Percentiles rank a stretch among this genome's conserved stretches.
phyloP scores from a whole-genome alignment of 1,140 invertebrate species.

The Micrasema minimum region DNA sequence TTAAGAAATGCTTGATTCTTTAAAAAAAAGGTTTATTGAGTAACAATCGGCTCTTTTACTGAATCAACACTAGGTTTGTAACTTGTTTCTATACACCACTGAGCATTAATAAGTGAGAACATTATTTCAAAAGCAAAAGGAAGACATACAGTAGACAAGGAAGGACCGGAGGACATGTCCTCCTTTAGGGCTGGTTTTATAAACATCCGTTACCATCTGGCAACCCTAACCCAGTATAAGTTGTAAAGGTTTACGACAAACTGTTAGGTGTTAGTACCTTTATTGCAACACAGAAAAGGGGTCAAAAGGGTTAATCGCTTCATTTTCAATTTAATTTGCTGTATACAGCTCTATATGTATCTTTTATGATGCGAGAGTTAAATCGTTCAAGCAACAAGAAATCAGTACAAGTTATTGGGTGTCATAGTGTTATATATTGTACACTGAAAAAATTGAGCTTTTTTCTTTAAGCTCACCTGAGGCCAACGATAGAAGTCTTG shows the following conservation, averaged over 20 bases:
- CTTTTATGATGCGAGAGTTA: not conserved
- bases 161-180: too few species aligned
- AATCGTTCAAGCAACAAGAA: not conserved
- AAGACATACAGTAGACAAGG: too few species aligned
- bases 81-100: too few species aligned
- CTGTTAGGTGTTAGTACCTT: not conserved
- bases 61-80: too few species aligned
- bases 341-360: not conserved
- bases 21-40: too few species aligned
- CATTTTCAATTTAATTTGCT: conserved; percentile 13
- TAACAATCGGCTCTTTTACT: too few species aligned
- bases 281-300: not conserved
- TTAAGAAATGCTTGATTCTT: too few species aligned
- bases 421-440: not conserved
- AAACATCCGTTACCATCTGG: too few species aligned
- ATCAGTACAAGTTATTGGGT: not conserved
- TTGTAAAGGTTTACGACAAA: not conserved
- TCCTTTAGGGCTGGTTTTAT: too few species aligned
- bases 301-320: conserved; percentile 28
- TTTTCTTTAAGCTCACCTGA: not conserved
- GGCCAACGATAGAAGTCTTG: not conserved
- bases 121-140: too few species aligned
- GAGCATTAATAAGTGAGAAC: too few species aligned
- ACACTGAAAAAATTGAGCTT: not conserved
- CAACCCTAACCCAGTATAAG: too few species aligned